A percentile compares a stretch with the other conserved stretches of the same genome.
These are phyloP conservation scores for Salvelinus fontinalis DNA, from an alignment of 2,113 vertebrate species.

Conservation along the genomic window DNA sequence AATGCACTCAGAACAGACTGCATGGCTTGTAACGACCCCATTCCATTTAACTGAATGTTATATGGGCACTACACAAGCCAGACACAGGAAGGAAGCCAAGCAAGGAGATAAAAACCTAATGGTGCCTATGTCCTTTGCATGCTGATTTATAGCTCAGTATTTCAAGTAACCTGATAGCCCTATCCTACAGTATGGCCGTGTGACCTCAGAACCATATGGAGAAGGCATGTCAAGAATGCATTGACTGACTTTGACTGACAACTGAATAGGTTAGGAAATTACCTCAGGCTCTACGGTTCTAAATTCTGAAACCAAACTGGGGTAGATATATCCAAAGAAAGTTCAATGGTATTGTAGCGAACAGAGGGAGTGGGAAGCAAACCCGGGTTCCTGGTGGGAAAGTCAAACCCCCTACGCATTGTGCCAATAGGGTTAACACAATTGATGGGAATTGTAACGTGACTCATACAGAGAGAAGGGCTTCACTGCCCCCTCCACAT, in stretches of 20 bases:
- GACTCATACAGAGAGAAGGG: too few species aligned
- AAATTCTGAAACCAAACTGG: too few species aligned
- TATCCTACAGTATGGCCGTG: not conserved
- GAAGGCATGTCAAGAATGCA: too few species aligned
- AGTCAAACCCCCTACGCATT: too few species aligned
- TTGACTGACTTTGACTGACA: not conserved
- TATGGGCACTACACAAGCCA: slow-evolving; percentile 23
- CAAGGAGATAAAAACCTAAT: slow-evolving; percentile 11
- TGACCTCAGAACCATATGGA: not conserved
- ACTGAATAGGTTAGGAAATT: not conserved
- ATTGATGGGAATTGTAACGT: too few species aligned
- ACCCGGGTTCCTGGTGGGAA: too few species aligned
- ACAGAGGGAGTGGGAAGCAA: too few species aligned
- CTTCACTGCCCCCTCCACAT: too few species aligned
- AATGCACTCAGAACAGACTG: slow-evolving; percentile 22
- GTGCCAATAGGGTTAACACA: too few species aligned
- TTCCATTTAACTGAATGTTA: slow-evolving; percentile 7
- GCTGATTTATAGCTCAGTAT: not conserved
- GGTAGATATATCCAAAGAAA: too few species aligned
- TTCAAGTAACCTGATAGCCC: not conserved
- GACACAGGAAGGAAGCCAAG: slow-evolving; percentile 26
- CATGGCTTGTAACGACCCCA: slow-evolving; percentile 5
- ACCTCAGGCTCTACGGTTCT: not conserved
- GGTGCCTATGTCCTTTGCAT: not conserved
- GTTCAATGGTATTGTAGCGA: too few species aligned